Evolutionary conservation across 2,888 invertebrate species (phyloP).

Genomic region (Escarpia spicata): DNA sequence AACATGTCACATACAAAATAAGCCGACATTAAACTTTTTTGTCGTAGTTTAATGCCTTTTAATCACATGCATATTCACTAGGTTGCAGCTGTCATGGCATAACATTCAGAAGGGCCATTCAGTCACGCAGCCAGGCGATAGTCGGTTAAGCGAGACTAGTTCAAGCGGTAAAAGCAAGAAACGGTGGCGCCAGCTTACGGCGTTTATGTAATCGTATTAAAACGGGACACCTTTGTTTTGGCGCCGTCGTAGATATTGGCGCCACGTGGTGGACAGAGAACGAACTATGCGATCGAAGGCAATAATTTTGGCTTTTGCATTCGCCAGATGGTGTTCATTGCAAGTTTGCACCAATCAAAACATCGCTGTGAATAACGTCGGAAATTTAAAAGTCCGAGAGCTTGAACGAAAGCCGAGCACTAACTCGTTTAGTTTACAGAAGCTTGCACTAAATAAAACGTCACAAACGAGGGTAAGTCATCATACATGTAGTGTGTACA

Average conservation of each 20-base stretch:
- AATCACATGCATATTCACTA: too few species aligned
- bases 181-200: too few species aligned
- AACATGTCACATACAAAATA: too few species aligned
- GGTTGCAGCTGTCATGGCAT: too few species aligned
- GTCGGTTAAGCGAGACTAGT: too few species aligned
- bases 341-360: background rate
- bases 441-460: background rate
- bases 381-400: slow-evolving; percentile 9
- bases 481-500: background rate
- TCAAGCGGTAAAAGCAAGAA: too few species aligned
- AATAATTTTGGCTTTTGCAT: background rate
- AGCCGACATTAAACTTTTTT: too few species aligned
- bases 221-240: background rate
- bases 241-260: background rate
- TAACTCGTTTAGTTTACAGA: background rate
- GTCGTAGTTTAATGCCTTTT: too few species aligned
- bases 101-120: too few species aligned
- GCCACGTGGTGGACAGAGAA: background rate
- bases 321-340: background rate
- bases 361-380: background rate
- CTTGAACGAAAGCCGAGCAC: background rate
- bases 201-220: too few species aligned
- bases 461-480: background rate
- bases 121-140: too few species aligned
- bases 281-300: background rate